These are phyloP conservation scores for Sebastes glaucus DNA, from an alignment of 2,797 vertebrate genomes.

Conservation along the genomic window DNA sequence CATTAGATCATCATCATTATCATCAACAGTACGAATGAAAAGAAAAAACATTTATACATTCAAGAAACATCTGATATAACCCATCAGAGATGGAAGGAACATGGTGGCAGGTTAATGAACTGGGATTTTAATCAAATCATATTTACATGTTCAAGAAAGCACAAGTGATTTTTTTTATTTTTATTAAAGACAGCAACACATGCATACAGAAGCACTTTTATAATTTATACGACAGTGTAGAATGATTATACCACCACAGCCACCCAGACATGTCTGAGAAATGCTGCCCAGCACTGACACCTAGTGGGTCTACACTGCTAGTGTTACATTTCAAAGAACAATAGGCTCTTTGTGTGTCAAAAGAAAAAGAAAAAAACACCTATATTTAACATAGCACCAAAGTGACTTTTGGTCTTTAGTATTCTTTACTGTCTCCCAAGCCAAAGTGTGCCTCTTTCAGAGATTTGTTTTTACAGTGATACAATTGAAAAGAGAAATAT, in stretches of 20 bases:
- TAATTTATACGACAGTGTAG: background rate
- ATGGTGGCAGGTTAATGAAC: background rate
- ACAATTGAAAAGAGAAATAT: background rate
- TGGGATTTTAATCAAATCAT: background rate
- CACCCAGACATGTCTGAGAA: background rate
- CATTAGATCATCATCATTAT: no score
- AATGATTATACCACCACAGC: background rate
- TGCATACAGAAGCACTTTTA: background rate
- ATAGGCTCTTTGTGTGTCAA: conserved; percentile 57
- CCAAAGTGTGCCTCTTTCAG: background rate
- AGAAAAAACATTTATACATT: background rate
- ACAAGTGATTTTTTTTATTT: background rate
- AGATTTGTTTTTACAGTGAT: background rate
- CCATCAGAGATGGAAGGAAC: background rate
- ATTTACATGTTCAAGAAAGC: background rate
- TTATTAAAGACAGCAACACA: background rate
- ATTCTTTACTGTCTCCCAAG: background rate
- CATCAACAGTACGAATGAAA: no score
- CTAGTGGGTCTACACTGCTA: conserved; percentile 58
- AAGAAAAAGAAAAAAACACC: background rate
- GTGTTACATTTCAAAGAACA: conserved; percentile 49
- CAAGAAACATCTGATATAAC: background rate
- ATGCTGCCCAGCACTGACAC: conserved; percentile 56
- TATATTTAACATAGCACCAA: conserved; percentile 14
- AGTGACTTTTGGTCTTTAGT: background rate